Base-by-base conservation (phyloP, 1,140 invertebrate genomes). In the Tenebrio molitor region DNA sequence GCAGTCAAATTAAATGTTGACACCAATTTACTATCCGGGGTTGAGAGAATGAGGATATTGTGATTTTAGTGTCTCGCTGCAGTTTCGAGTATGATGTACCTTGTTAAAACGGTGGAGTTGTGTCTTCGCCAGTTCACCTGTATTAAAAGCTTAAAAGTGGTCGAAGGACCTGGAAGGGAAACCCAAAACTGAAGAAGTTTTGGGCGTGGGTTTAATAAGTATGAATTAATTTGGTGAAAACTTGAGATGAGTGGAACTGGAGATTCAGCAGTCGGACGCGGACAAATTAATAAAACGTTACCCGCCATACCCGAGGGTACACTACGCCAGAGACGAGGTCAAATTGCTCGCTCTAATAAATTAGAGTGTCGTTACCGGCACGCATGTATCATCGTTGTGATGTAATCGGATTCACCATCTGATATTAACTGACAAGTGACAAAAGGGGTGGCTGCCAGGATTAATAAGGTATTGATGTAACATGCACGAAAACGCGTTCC, bases 381-480 rank as follows among this genome's bases (percentile, higher is more conserved):
- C 33, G 39, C 19, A 65, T 65, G 33, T 39, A 65, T 65, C 62
- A 65, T 65, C 33, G 16, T 25, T 12, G 53, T 42, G 33, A 65
- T 36, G 62, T 65, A 65, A 65, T 65, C 62, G 29, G 62, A 65
- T 65, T 65, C 39, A 65, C 62, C 39, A 65, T 65, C 34, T 65
- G 62, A 65, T 41, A 65, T 42, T 39, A 65, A 42, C 39, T 65
- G 33, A 41, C 34, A 42, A 65, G 39, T 65, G 33, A 65, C 39
- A 39, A 65, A 65, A 58, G 50, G 50, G 50, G 50, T 58, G 23
- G 21, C 50, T 23, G 46, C n/a, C 12, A 16, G 23, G 23, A 58
- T 58, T 58, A 58, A 58, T 58, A 58, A 33, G 12, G 25, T 58
- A 58, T 58, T 29, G 23, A 53, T 39, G 36, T 7, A 39, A 39